Evolutionary conservation across 2,888 invertebrate genomes (phyloP), one percentile per base, ranked within the genome.

Genomic region (Aphidoletes aphidimyza): DNA sequence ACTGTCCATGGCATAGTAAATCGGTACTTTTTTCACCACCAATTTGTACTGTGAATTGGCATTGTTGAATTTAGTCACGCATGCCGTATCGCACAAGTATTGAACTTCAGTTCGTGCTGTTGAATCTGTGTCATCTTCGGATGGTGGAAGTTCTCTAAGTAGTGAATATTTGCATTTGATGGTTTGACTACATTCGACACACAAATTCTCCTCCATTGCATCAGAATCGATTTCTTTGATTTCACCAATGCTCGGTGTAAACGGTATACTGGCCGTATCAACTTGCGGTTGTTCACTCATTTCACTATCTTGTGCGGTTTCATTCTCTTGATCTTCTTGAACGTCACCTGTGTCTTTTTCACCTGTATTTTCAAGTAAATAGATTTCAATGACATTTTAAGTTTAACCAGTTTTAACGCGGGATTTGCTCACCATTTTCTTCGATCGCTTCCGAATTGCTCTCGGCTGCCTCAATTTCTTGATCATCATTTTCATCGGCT

Each of bases 271-370:
- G 0, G 86, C 85, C 88, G 88, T 85, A 87, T 88, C 86, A 39
- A 87, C 87, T 22, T 87, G 87, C 22, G 85, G 85, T 45, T 86
- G 87, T 42, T 86, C 85, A 0, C 91, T 92, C 84, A 91, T 91
- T 83, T 91, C 92, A 87, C 91, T 92, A 86, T 92, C 92, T 11
- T 91, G 92, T 86, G 92, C 85, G 85, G 47, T 86, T 85, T 49
- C 86, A 81, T 8, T 85, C 17, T 84, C 84, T 54, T 78, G 49
- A 86, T 90, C 90, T 5, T 90, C 87, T 0, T 88, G 86, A 22
- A 88, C 89, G 17, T 88, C 88, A 8, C 86, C 86, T n/a, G n/a
- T n/a, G n/a, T n/a, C n/a, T n/a, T n/a, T n/a, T n/a, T n/a, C n/a
- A n/a, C n/a, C n/a, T n/a, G 54, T 22, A 39, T 39, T 54, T 54